These are phyloP conservation scores for Drosophila asahinai DNA, from an alignment of 1,140 invertebrate genomes.

Conservation along the genomic window DNA sequence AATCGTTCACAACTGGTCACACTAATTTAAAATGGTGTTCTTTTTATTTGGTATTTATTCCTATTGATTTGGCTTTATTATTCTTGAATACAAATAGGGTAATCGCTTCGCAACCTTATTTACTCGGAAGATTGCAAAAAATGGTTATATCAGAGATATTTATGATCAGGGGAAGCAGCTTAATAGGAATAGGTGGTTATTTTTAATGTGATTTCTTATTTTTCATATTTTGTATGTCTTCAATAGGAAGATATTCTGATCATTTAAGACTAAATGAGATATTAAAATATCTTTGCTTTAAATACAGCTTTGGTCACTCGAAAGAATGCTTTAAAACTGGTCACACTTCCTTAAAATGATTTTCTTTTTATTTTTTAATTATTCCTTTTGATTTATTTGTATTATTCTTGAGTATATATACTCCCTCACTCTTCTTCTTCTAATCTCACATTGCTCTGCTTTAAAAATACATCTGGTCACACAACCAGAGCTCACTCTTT, in stretches of 20 bases:
- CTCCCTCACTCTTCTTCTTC: neutral
- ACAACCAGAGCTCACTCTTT: slow-evolving; percentile 34
- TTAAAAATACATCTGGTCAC: slow-evolving; percentile 34
- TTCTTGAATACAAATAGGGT: neutral
- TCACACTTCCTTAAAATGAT: neutral
- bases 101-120: too few species aligned
- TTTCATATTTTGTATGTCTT: too few species aligned
- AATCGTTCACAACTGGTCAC: too few species aligned
- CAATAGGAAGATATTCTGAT: too few species aligned
- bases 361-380: neutral
- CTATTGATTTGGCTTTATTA: neutral
- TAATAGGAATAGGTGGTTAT: too few species aligned
- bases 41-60: neutral
- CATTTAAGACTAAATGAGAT: too few species aligned
- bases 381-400: neutral
- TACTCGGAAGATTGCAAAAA: too few species aligned
- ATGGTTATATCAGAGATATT: too few species aligned
- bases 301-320: neutral
- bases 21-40: neutral
- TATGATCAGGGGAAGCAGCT: too few species aligned
- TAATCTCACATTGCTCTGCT: slow-evolving; percentile 6
- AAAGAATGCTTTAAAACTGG: too few species aligned
- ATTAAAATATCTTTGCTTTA: neutral
- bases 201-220: too few species aligned
- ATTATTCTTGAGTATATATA: neutral